A percentile compares a stretch with the other conserved stretches of the same genome.
phyloP scores from a whole-genome alignment of 2,113 vertebrate genomes.

The Clarias macrocephalus region DNA sequence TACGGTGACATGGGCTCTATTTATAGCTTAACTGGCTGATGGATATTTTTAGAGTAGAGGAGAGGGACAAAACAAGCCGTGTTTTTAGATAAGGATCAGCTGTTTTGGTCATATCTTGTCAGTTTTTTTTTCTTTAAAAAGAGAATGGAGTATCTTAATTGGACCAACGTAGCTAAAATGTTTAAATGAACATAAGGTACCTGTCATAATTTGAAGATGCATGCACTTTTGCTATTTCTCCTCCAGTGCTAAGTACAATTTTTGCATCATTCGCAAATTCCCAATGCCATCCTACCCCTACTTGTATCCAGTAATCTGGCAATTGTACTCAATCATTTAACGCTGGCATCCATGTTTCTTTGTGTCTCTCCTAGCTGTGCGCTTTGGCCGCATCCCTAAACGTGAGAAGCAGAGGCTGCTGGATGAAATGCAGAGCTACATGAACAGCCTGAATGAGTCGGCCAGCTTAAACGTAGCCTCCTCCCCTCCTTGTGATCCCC shows the following conservation, averaged over 20 bases:
- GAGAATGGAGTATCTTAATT: background rate
- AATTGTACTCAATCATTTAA: background rate
- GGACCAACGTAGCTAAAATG: background rate
- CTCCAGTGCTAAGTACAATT: background rate
- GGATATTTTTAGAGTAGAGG: slow-evolving; percentile 62
- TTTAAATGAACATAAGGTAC: background rate
- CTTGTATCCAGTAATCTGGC: background rate
- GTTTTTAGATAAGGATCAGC: slow-evolving; percentile 1
- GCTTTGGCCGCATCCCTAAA: slow-evolving; percentile 80
- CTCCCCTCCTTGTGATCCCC: slow-evolving; percentile 51
- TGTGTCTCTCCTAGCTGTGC: slow-evolving; percentile 70
- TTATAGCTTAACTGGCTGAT: slow-evolving; percentile 75
- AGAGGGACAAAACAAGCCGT: background rate
- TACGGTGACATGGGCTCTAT: slow-evolving; percentile 67
- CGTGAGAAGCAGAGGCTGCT: slow-evolving; percentile 79
- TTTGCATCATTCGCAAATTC: background rate
- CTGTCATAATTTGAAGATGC: background rate
- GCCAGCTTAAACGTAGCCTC: slow-evolving; percentile 67
- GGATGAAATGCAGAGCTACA: slow-evolving; percentile 81
- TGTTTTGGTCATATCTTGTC: background rate
- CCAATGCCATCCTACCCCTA: background rate
- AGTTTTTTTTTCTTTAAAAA: background rate
- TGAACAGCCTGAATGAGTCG: slow-evolving; percentile 78
- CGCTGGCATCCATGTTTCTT: background rate
- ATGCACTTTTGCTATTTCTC: background rate